Evolutionary conservation across 2,113 vertebrate species (phyloP).

Genomic region (Podiceps cristatus): DNA sequence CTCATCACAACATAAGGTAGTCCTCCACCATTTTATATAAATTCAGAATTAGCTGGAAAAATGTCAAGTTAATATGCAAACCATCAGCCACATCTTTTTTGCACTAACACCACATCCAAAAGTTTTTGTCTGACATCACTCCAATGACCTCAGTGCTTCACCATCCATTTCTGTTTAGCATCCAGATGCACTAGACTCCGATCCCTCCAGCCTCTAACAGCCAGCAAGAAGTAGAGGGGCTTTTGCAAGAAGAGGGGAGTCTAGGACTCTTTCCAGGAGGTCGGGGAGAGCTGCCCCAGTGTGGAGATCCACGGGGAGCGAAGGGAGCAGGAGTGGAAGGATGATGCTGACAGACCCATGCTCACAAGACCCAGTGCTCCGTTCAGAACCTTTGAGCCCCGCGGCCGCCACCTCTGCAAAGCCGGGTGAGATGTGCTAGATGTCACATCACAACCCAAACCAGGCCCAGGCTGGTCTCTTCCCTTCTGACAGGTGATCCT

Average conservation of each 20-base stretch:
- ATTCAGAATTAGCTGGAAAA: neutral
- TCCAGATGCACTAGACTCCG: neutral
- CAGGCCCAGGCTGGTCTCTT: neutral
- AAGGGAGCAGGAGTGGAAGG: neutral
- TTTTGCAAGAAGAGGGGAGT: neutral
- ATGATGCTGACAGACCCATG: neutral
- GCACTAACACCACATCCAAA: neutral
- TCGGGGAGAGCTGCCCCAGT: neutral
- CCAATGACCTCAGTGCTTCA: neutral
- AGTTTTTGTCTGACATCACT: neutral
- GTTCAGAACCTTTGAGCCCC: neutral
- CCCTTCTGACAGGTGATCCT: neutral
- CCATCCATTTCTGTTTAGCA: neutral
- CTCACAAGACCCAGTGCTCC: neutral
- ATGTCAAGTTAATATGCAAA: neutral
- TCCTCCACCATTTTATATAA: neutral
- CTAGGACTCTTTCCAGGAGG: neutral
- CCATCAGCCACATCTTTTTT: neutral
- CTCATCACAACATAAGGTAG: neutral
- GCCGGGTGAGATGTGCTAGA: neutral
- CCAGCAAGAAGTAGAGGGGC: neutral
- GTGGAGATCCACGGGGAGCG: neutral
- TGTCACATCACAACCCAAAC: neutral
- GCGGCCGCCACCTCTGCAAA: neutral
- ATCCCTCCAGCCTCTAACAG: neutral